Conservation (phyloP, 1,140 invertebrate species). For the Pogonus chalceus region DNA sequence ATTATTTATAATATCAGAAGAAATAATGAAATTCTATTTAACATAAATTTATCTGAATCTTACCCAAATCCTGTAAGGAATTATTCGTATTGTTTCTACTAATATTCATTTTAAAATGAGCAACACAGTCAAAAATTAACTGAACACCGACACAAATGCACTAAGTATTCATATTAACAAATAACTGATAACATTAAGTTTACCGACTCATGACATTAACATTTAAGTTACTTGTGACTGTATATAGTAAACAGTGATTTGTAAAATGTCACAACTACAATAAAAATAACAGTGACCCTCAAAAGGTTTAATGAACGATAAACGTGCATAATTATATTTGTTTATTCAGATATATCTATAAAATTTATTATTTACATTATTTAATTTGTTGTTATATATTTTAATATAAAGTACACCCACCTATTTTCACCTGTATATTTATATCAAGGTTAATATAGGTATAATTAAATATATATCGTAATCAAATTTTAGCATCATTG, state of each 20-base stretch:
- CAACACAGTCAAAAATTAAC: not conserved
- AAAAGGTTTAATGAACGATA: not conserved
- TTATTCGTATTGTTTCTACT: not conserved
- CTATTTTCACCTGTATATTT: no score
- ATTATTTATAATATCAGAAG: no score
- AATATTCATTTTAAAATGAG: not conserved
- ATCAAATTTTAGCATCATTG: no score
- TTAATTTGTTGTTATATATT: no score
- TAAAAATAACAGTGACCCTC: not conserved
- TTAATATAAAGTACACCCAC: no score
- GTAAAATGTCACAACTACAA: not conserved
- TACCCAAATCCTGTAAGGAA: not conserved
- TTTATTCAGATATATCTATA: no score
- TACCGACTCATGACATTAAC: constrained; percentile 20
- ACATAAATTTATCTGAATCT: no score
- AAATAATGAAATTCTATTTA: no score
- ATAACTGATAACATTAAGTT: constrained; percentile 16
- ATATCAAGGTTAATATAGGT: no score
- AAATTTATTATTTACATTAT: no score
- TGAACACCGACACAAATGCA: not conserved
- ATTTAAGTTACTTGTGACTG: no score
- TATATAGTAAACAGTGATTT: constrained; percentile 1
- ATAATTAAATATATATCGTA: no score
- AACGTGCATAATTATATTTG: not conserved
- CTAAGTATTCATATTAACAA: constrained; percentile 14